Conservation (phyloP, 2,797 vertebrate species). For the Kryptolebias ocellatus region DNA sequence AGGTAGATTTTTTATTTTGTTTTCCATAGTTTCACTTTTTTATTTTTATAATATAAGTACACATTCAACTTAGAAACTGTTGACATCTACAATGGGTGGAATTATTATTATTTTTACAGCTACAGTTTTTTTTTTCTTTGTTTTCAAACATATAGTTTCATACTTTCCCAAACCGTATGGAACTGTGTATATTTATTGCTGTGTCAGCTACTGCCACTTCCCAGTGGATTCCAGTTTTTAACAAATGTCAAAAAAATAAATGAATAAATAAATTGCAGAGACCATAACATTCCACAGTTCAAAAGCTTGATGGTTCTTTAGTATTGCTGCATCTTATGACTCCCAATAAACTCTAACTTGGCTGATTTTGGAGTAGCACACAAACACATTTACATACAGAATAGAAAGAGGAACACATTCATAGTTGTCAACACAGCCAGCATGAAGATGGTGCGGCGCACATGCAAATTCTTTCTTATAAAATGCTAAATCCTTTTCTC, state of each 20-base stretch:
- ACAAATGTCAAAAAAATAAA: constrained; percentile 46
- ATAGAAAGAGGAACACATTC: constrained; percentile 16
- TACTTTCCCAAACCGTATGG: not conserved
- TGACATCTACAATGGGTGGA: too few species aligned
- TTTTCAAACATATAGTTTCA: not conserved
- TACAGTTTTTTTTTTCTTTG: not conserved
- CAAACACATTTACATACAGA: constrained; percentile 55
- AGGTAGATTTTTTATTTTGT: too few species aligned
- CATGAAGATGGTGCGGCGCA: not conserved
- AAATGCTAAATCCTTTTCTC: constrained; percentile 65
- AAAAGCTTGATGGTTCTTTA: constrained; percentile 8
- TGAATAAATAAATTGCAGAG: constrained; percentile 10
- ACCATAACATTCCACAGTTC: constrained; percentile 31
- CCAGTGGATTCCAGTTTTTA: constrained; percentile 23
- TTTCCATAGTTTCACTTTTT: too few species aligned
- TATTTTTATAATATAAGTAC: too few species aligned
- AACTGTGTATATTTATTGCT: not conserved
- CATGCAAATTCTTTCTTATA: constrained; percentile 44
- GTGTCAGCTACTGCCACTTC: constrained; percentile 22
- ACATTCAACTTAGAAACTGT: too few species aligned
- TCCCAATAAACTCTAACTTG: constrained; percentile 47
- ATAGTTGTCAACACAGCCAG: constrained; percentile 16
- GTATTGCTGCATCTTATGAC: constrained; percentile 40
- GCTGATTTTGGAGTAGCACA: constrained; percentile 42
- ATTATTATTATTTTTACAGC: too few species aligned